These are phyloP conservation scores for Brachionus koreanus DNA, from an alignment of 1,140 invertebrate species.

Conservation along the genomic window DNA sequence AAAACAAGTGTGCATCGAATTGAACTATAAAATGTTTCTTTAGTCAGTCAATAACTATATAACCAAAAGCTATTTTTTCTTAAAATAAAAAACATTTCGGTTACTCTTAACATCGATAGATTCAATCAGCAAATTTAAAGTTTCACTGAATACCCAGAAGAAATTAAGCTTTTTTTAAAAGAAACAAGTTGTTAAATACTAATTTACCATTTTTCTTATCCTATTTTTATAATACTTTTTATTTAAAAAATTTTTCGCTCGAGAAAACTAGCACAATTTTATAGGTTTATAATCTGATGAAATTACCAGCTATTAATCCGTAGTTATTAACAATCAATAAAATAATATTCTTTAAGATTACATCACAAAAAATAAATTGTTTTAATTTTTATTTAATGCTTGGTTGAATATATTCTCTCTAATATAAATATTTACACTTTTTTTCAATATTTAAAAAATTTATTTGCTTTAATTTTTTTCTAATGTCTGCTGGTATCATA, in stretches of 20 bases:
- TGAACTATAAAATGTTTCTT: neutral
- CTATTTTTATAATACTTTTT: no score
- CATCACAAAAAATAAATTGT: neutral
- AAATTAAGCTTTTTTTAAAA: neutral
- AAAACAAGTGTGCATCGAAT: neutral
- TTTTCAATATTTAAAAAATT: no score
- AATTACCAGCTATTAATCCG: neutral
- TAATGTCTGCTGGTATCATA: no score
- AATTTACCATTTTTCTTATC: no score
- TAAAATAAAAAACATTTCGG: neutral
- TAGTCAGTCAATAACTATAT: neutral
- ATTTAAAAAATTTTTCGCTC: no score
- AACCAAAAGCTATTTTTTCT: neutral
- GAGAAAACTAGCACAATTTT: neutral
- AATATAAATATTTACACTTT: no score
- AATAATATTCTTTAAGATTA: neutral
- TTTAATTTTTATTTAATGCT: neutral
- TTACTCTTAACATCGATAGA: neutral
- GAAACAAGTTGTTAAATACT: no score
- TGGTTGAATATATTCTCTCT: neutral
- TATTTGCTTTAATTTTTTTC: no score
- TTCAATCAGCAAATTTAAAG: neutral
- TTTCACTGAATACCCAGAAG: neutral
- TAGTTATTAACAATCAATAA: neutral
- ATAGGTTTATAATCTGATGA: neutral